Percentiles rank a stretch among this genome's conserved stretches.
These are phyloP conservation scores for Fregata magnificens DNA, from an alignment of 2,113 vertebrate species.

Conservation along the genomic window DNA sequence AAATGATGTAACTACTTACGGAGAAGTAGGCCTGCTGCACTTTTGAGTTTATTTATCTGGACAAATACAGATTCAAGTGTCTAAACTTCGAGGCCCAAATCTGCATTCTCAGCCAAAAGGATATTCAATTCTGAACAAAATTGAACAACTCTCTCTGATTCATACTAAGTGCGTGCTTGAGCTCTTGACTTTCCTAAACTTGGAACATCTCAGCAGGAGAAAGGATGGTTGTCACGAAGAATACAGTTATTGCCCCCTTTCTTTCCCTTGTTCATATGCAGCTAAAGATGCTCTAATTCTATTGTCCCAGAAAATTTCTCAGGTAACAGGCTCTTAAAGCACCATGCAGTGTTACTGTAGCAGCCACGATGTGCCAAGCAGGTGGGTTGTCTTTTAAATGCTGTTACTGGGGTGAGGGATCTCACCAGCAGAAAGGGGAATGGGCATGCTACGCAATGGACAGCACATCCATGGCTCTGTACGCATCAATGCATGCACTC, in stretches of 20 bases:
- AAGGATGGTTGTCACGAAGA: not conserved
- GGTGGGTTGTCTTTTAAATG: not conserved
- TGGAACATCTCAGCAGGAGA: not conserved
- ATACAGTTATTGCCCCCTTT: not conserved
- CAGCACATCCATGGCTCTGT: not conserved
- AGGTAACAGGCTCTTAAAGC: not conserved
- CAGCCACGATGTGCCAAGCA: not conserved
- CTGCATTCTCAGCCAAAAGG: not conserved
- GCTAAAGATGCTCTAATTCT: not conserved
- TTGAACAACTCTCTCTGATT: not conserved
- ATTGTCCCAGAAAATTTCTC: not conserved
- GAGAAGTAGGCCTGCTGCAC: not conserved
- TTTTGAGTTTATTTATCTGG: not conserved
- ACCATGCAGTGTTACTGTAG: not conserved
- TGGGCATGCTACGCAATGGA: accelerated
- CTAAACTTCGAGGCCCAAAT: not conserved
- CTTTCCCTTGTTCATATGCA: not conserved
- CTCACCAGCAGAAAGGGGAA: not conserved
- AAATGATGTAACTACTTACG: not conserved
- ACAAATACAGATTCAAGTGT: not conserved
- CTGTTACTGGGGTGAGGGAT: not conserved
- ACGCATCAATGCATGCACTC: not conserved
- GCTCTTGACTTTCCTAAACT: not conserved
- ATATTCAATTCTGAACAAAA: not conserved
- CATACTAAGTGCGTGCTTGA: not conserved